Evolutionary conservation across 2,797 vertebrate species (phyloP), one percentile per base, ranked within the genome.

Genomic region (Galagoides demidoff): DNA sequence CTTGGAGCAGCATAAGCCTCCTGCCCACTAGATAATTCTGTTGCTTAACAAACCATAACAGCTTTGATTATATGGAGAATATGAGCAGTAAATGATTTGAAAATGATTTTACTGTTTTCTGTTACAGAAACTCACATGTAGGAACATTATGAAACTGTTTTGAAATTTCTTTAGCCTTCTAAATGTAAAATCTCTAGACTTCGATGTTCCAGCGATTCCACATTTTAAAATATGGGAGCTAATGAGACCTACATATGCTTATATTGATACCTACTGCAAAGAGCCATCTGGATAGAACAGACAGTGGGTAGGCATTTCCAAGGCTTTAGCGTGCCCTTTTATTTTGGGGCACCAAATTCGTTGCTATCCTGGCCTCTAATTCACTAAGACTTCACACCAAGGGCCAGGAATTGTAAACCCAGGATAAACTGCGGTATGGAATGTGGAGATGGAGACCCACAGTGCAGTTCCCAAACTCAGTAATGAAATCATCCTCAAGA

Each of bases 11-110:
- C 57, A 45, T 63, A 77, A 91, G 73, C 68, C 73, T 94, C 43
- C 88, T 95, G 83, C 82, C 93, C 85, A 93, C 90, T 85, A 93
- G 87, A 93, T 94, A 96, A 96, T 96, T 94, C 92, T 93, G 85
- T 85, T 82, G 93, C 74, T 96, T 96, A 96, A 97, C 92, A 97
- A 97, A 97, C 95, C 95, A 89, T 89, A 92, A 94, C 95, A 88
- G 74, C 88, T 92, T 92, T 96, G 96, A 96, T 96, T 95, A 83
- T 68, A 86, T 76, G 95, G 92, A 79, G 81, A 96, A 96, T 37
- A 85, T 77, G 34, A 87, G 82, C 82, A 94, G 90, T 85, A 92
- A 96, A 89, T 90, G 78, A 89, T 76, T 90, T 92, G 92, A 94
- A 96, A 93, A 95, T 85, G 85, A 94, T 93, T 95, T 96, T 95